Evolutionary conservation across 1,140 invertebrate genomes (phyloP), one percentile per base, ranked within the genome.

Genomic region (Aphelinus certus): DNA sequence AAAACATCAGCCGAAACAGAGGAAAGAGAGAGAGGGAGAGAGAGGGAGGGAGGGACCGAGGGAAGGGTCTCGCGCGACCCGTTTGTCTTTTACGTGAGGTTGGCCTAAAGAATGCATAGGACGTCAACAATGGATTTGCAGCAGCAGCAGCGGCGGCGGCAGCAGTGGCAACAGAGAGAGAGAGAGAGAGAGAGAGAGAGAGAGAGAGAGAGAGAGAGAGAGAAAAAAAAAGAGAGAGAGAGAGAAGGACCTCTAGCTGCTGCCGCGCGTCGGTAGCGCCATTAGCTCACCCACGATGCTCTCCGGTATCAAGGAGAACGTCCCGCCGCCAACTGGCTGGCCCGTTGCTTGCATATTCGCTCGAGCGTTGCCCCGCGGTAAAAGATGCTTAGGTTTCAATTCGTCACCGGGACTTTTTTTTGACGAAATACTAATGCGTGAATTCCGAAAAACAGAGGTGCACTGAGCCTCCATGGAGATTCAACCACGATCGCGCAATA

Each of bases 361-460:
- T 66, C 67, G 73, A 75, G 73, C 73, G 57, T 75, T 75, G 73
- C 73, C 73, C 73, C 68, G 65, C 71, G 26, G 67, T 75, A 75
- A 75, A 75, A 75, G 71, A 75, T 75, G 46, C 67, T 75, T 75
- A 75, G 73, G 67, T 75, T 75, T 75, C 73, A 75, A 75, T 75
- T 75, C 71, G 71, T 75, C 73, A 53, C 42, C 73, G 67, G 62
- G 42, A 61, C 67, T 9, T 71, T 75, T 75, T 75, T 71, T 71
- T 75, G 73, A 68, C 67, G 71, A 75, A 75, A 75, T 62, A 65
- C 73, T 75, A 75, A 67, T 26, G 26, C 60, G 73, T 68, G 73
- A 75, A 75, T 75, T 71, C 73, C 73, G 67, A 70, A 70, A 74
- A 72, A 66, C n/a, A 60, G 51, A 53, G 51, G 51, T 53, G 51